phyloP scores from a whole-genome alignment of 2,888 invertebrate genomes.

The Zeuzera pyrina region DNA sequence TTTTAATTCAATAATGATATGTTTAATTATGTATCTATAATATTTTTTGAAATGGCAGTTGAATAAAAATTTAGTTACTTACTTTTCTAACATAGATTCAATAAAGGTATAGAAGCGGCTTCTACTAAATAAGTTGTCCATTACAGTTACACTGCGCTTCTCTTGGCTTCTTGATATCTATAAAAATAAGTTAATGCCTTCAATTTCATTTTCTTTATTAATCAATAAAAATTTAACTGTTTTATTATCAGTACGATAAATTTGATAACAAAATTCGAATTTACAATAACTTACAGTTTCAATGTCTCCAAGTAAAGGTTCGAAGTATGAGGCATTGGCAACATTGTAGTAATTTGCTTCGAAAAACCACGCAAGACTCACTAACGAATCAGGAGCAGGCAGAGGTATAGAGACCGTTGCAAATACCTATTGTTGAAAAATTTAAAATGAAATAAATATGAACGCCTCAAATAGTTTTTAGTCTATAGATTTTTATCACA shows the following conservation, averaged over 20 bases:
- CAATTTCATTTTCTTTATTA: no score
- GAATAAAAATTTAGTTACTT: no score
- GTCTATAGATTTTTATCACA: no score
- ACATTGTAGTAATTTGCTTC: conserved; percentile 64
- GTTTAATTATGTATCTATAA: no score
- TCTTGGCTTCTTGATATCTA: neutral
- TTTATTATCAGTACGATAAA: neutral
- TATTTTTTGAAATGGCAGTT: no score
- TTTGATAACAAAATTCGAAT: neutral
- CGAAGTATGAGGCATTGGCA: conserved; percentile 50
- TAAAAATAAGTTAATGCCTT: no score
- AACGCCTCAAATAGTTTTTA: no score
- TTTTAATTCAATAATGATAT: no score
- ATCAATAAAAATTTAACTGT: no score
- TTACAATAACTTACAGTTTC: conserved; percentile 2
- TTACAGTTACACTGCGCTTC: neutral
- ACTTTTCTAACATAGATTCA: neutral
- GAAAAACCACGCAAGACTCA: conserved; percentile 63
- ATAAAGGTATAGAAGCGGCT: conserved; percentile 1
- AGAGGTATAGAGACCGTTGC: conserved; percentile 56
- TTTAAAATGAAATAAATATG: no score
- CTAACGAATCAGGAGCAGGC: conserved; percentile 37
- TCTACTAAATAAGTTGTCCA: neutral
- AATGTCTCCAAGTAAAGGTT: conserved; percentile 53
- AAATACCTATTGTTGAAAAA: no score